Evolutionary conservation across 2,888 invertebrate genomes (phyloP).

Genomic region (Mechanitis mazaeus): DNA sequence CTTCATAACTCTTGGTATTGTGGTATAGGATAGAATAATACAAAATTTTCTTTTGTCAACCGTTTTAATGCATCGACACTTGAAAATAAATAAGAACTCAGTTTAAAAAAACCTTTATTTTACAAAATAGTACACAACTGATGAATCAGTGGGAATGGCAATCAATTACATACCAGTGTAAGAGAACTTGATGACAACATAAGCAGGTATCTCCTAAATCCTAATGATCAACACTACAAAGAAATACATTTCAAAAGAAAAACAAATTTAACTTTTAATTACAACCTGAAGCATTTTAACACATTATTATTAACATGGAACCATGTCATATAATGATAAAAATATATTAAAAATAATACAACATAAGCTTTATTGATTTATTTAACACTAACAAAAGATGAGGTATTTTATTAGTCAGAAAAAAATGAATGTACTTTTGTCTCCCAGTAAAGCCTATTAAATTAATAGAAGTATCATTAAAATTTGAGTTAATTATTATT

Average conservation of each 20-base stretch:
- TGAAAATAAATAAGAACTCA: conserved; percentile 71
- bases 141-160: conserved; percentile 42
- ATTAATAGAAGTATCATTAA: too few species aligned
- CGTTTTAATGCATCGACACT: conserved; percentile 53
- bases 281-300: conserved; percentile 1
- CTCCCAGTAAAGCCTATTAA: too few species aligned
- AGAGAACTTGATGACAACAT: conserved; percentile 35
- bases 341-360: conserved; percentile 5
- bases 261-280: conserved; percentile 6
- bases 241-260: neutral
- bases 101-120: conserved; percentile 69
- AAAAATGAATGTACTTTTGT: too few species aligned
- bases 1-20: conserved; percentile 18
- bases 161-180: conserved; percentile 50
- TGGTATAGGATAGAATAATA: conserved; percentile 67
- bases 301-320: neutral
- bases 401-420: too few species aligned
- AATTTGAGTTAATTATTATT: too few species aligned
- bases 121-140: conserved; percentile 61
- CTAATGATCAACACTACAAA: neutral
- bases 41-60: conserved; percentile 56
- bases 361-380: neutral
- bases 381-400: conserved; percentile 5
- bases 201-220: conserved; percentile 58
- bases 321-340: conserved; percentile 5